Evolutionary conservation across 2,888 invertebrate species (phyloP), one percentile per base, ranked within the genome.

Genomic region (Napeogenes inachia): DNA sequence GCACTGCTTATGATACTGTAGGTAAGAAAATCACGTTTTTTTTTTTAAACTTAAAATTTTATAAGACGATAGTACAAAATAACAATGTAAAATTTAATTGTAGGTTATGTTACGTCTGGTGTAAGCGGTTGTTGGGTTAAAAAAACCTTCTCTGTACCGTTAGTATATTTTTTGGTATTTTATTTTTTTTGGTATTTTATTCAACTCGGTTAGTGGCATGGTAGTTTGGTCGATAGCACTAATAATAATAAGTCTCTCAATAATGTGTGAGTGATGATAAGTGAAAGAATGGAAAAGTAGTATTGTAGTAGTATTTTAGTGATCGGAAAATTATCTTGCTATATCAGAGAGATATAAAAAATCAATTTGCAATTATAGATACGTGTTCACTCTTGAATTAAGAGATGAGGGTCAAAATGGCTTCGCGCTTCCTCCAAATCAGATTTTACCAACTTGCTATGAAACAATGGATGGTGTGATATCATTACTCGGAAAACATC

Each of bases 71-170:
- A 42, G 10, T 6, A 3, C 38, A 38, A 6, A 3, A 10, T 42
- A 42, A 2, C 42, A 10, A 42, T 12, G 2, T 42, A 42, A 42
- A 10, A 42, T 42, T 10, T 42, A 57, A 55, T 75, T 76, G 38
- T 71, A 89, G 88, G 87, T 0, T 88, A 87, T 46, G 21, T 57
- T 2, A 93, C 94, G 0, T 92, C 93, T 8, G 95, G 95, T 2
- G 90, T 92, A 4, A 94, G 94, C 61, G 83, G 92, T 62, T 96
- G 96, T 76, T 97, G 95, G 94, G 95, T 93, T 0, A 94, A 95
- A 73, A 93, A 92, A 0, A 81, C 75, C 0, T 91, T 91, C 54
- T 83, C 89, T n/a, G 91, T 93, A 2, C 94, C 93, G 88, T 88
- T 71, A 84, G 88, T 35, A 47, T 30, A 13, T n/a, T 53, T 59